Conservation (phyloP, 2,888 invertebrate genomes). For the Plebejus argus region DNA sequence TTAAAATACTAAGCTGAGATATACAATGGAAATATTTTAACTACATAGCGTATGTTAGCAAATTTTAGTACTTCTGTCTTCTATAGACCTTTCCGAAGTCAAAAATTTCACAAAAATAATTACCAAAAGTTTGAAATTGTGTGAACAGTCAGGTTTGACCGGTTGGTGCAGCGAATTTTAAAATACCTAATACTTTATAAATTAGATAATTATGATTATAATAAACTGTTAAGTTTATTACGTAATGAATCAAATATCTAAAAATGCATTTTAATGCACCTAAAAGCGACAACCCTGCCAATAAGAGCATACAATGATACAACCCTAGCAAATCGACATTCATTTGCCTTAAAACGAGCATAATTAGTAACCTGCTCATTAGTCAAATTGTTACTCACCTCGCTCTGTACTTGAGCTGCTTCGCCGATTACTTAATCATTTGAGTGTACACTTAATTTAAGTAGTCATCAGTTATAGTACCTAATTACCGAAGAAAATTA, state of each 20-base stretch:
- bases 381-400: conserved; percentile 16
- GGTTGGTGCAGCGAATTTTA: no score
- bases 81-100: background rate
- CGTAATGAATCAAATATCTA: background rate
- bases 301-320: background rate
- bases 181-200: no score
- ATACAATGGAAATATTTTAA: background rate
- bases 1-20: background rate
- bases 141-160: no score
- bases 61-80: background rate
- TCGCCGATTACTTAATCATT: conserved; percentile 1
- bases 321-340: background rate
- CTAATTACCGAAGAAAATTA: background rate
- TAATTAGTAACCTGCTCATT: conserved; percentile 12
- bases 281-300: background rate
- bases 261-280: background rate
- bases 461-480: background rate
- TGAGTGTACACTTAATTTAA: background rate
- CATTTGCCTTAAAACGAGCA: background rate
- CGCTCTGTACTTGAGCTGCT: background rate
- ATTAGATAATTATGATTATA: no score
- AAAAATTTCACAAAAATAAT: no score
- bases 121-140: no score
- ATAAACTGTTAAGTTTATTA: no score
- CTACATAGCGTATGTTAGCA: background rate